Evolutionary conservation across 2,797 vertebrate species (phyloP), one percentile per base, ranked within the genome.

Genomic region (Pempheris klunzingeri): DNA sequence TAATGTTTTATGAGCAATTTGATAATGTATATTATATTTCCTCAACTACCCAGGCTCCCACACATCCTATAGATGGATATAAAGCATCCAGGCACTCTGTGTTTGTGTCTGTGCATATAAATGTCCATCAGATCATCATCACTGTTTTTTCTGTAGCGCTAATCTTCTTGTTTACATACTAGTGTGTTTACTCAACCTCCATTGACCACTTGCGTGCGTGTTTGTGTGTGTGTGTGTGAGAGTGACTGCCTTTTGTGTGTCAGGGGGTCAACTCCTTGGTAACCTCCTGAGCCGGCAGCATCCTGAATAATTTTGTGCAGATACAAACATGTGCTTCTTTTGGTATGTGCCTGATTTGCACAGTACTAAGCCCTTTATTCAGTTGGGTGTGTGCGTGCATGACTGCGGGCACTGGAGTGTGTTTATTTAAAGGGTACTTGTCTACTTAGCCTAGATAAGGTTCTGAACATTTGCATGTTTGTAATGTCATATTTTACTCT

Each of bases 101-200:
- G 4, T 22, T 12, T 71, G 44, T 77, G 36, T 62, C 4, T 34
- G 4, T 74, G 30, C 24, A 52, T 49, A 52, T 68, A n/a, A 49
- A 80, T 36, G 67, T 77, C 30, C 70, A 41, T 74, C 77, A 74
- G 58, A 85, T 63, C 67, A 61, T 49, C 11, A 1, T 17, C 17
- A 22, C 4, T 58, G 53, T 71, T 57, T 49, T 65, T 58, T 32
- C 34, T 32, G 17, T 14, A 18, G 52, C 32, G 12, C 58, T 83
- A 80, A 90, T 84, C 85, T 68, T 78, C 76, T 74, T 84, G 78
- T 87, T 82, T 86, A 86, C 82, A 82, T 80, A 53, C 2, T 1
- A 44, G 47, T 71, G 69, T 86, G 70, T 91, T 90, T 82, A 80
- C 67, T 76, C 69, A 75, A 78, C 68, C 82, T 79, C 57, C 4